A percentile compares a stretch with the other conserved stretches of the same genome.
Conservation (phyloP, 2,888 invertebrate genomes). For the Pachymerium ferrugineum region DNA sequence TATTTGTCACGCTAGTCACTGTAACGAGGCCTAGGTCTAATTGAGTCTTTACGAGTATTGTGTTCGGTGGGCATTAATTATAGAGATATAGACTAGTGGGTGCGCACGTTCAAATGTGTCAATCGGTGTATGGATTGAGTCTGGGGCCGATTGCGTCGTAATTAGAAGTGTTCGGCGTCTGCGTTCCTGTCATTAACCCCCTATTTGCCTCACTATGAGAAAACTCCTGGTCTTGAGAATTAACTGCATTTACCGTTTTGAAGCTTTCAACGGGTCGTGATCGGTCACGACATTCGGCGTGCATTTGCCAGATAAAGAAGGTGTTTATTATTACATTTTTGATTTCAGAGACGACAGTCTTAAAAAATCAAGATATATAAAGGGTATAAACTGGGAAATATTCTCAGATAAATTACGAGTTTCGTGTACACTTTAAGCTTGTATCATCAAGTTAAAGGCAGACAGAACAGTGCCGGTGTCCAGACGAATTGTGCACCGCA, state of each 20-base stretch:
- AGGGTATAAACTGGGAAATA: too few species aligned
- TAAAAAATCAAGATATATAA: too few species aligned
- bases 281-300: slow-evolving; percentile 19
- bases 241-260: slow-evolving; percentile 25
- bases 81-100: background rate
- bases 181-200: slow-evolving; percentile 3
- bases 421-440: too few species aligned
- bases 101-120: slow-evolving; percentile 7
- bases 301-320: too few species aligned
- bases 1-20: background rate
- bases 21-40: background rate
- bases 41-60: slow-evolving; percentile 21
- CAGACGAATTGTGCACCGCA: too few species aligned
- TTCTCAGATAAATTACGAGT: too few species aligned
- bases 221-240: slow-evolving; percentile 20
- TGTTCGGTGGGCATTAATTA: slow-evolving; percentile 21
- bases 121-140: slow-evolving; percentile 15
- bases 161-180: slow-evolving; percentile 24
- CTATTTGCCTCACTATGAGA: background rate
- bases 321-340: too few species aligned
- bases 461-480: too few species aligned
- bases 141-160: slow-evolving; percentile 3
- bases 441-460: too few species aligned
- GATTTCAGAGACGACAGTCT: too few species aligned
- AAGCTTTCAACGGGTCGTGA: slow-evolving; percentile 23